A percentile compares a stretch with the other conserved stretches of the same genome.
These are phyloP conservation scores for Buceros bicornis DNA, from an alignment of 2,797 vertebrate genomes.

Conservation along the genomic window DNA sequence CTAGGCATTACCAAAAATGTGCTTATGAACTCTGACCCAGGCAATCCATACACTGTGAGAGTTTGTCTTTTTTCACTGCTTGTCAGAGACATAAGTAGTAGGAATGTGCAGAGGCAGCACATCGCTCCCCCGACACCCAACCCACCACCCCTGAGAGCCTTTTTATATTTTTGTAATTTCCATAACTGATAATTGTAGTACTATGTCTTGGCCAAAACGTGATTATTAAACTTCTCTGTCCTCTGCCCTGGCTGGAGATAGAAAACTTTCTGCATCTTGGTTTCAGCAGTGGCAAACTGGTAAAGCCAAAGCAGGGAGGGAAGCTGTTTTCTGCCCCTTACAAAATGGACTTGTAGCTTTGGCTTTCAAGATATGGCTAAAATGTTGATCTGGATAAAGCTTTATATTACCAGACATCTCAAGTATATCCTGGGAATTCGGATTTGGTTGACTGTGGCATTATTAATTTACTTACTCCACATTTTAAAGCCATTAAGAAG, in stretches of 20 bases:
- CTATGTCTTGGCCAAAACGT: background rate
- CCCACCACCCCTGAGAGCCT: background rate
- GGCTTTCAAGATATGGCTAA: background rate
- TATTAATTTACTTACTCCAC: background rate
- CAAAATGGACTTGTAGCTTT: background rate
- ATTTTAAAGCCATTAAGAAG: background rate
- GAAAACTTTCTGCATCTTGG: background rate
- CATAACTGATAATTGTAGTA: background rate
- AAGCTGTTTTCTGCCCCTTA: background rate
- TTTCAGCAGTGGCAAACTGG: background rate
- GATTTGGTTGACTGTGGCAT: rapidly evolving
- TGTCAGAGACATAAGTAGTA: background rate
- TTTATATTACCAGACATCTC: background rate
- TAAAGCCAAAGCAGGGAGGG: background rate
- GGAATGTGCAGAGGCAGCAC: background rate
- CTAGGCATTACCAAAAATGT: no score
- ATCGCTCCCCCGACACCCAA: background rate
- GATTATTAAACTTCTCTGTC: background rate
- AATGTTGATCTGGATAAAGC: background rate
- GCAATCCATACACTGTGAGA: no score
- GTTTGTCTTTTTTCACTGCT: background rate
- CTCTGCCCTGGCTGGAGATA: background rate
- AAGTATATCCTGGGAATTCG: background rate
- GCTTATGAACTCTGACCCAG: no score
- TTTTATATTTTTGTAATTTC: background rate